phyloP scores from a whole-genome alignment of 2,113 vertebrate species.

The Seriola quinqueradiata region DNA sequence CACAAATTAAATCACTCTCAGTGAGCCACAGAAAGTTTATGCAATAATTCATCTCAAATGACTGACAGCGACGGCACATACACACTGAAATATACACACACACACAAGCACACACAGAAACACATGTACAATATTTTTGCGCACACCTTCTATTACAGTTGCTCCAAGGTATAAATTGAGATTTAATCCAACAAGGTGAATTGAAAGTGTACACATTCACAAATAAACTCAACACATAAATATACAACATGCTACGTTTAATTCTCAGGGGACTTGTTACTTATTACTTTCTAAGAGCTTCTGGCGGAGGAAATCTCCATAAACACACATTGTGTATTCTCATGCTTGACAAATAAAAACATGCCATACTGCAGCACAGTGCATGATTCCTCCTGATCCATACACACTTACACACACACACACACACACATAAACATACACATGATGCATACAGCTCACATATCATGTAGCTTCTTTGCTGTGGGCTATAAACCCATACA shows the following conservation, averaged over 20 bases:
- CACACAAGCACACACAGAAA: neutral
- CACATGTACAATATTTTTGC: neutral
- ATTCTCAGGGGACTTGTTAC: slow-evolving; percentile 43
- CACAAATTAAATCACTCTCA: slow-evolving; percentile 44
- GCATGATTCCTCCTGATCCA: neutral
- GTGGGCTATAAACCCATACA: slow-evolving; percentile 17
- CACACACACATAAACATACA: neutral
- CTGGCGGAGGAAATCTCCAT: slow-evolving; percentile 6
- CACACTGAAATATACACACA: neutral
- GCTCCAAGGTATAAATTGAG: slow-evolving; percentile 27
- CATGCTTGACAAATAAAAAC: neutral
- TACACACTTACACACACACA: neutral
- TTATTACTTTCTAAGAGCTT: slow-evolving; percentile 13
- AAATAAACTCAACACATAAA: slow-evolving; percentile 7
- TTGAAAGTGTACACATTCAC: neutral
- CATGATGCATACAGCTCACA: neutral
- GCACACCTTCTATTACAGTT: neutral
- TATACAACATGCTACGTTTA: slow-evolving; percentile 6
- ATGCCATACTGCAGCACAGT: neutral
- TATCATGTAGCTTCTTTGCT: neutral
- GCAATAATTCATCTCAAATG: slow-evolving; percentile 43
- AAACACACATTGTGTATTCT: neutral
- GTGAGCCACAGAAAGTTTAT: slow-evolving; percentile 25
- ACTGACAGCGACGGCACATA: slow-evolving; percentile 13
- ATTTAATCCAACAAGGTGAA: slow-evolving; percentile 45